These are phyloP conservation scores for Muscicapa striata DNA, from an alignment of 2,797 vertebrate genomes.

Conservation along the genomic window DNA sequence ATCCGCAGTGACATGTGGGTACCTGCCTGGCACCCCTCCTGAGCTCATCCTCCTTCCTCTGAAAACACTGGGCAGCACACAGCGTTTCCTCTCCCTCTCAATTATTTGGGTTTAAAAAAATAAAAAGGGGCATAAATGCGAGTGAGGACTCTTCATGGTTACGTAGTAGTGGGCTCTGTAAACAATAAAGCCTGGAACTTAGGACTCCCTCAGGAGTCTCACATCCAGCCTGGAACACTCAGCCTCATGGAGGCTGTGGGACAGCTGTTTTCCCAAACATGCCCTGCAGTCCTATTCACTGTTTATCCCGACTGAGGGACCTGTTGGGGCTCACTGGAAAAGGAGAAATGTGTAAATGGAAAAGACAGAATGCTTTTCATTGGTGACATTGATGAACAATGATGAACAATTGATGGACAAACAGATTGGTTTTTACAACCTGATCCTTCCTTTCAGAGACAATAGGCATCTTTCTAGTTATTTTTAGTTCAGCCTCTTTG, in stretches of 20 bases:
- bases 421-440: background rate
- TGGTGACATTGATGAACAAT: background rate
- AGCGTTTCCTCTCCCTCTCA: background rate
- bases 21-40: background rate
- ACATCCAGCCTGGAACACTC: background rate
- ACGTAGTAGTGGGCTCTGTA: background rate
- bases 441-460: background rate
- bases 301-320: background rate
- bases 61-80: background rate
- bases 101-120: background rate
- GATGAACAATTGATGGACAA: background rate
- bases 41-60: background rate
- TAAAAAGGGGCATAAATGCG: background rate
- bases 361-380: background rate
- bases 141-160: background rate
- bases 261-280: background rate
- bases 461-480: background rate
- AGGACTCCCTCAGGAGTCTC: background rate
- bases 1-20: conserved; percentile 78
- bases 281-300: background rate
- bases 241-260: background rate
- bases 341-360: background rate
- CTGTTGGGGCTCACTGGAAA: background rate
- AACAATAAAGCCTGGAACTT: background rate
- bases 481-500: background rate